Base-by-base conservation (phyloP, 2,888 invertebrate genomes). In the Idaea dimidiata region DNA sequence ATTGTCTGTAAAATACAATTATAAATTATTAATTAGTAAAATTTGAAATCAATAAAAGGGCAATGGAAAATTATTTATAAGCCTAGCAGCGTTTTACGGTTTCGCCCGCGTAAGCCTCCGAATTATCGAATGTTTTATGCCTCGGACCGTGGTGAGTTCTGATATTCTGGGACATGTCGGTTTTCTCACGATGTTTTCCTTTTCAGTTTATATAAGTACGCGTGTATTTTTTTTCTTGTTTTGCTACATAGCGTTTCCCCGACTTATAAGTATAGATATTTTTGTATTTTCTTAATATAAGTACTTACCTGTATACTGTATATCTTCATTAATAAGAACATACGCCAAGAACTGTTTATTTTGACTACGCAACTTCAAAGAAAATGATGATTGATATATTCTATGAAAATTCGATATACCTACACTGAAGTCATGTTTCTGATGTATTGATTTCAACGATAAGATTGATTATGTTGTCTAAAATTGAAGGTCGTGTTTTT, bases 291-390 rank as follows among this genome's bases (percentile, higher is more conserved):
- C n/a, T n/a, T n/a, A n/a, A 10, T 10, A 8, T 14, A 43, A 3
- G 10, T 43, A 43, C 7, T 10, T 43, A 43, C 3, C 3, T 43
- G 1, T 8, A 14, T 10, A 10, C 33, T 33, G 7, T 7, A 1
- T 33, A 33, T 33, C 33, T 33, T 33, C 33, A 33, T 10, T 33
- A 5, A 33, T 33, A 33, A 33, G 33, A 33, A 43, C 43, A 43
- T 8, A 8, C 43, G 43, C 14, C 43, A 43, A 43, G 8, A 43
- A 43, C 8, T 14, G 43, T 43, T 43, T 43, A 43, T 43, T 43
- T 43, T 8, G 43, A 60, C 10, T 43, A 10, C 54, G 54, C 24
- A 59, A 32, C 56, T 14, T 57, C 60, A 61, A 33, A 14, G n/a
- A 14, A 57, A 54, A 16, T 16, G 6, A 54, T 53, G 7, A 53